Base-by-base conservation (phyloP, 1,140 invertebrate genomes). In the Pinna nobilis region DNA sequence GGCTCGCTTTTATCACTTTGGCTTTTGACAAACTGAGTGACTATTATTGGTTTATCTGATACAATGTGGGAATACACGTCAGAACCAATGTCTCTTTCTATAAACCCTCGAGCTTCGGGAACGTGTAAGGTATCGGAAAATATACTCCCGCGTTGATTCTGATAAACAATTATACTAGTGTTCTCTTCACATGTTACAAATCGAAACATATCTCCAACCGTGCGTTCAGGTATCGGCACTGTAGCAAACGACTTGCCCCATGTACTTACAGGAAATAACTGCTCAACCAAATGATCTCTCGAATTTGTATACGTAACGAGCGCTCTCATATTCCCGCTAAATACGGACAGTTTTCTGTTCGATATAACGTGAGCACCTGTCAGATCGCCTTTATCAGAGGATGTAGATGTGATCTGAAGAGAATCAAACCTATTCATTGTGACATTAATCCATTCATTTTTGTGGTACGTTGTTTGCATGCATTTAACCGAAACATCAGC, bases 261-360 rank as follows among this genome's bases (percentile, higher is more conserved):
- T 9, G 78, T 74, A 13, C 70, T 41, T 15, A 78, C 73, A 1
- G 82, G 78, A 55, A 78, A 70, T 28, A 85, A 57, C 66, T 82
- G 79, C 51, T 81, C 82, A 11, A 79, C 82, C 35, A 85, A 41
- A 66, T 84, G 79, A 63, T 82, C 82, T 44, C n/a, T 44, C n/a
- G 39, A 44, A 44, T n/a, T 6, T 60, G 18, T 35, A 55, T 57
- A 13, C 25, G 47, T 44, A 3, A 84, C 70, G 23, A 55, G 59
- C 7, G 77, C 74, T 39, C 65, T 71, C 35, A 51, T 47, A 69
- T 81, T 81, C 13, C 83, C 84, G 32, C 70, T 74, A 35, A 82
- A 79, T 0, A 83, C 79, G 13, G 75, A 55, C 5, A 86, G 39
- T 1, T 65, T 66, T 53, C 78, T 78, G 64, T 69, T 71, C 28